Evolutionary conservation across 2,888 invertebrate species (phyloP).

Genomic region (Antheraea yamamai): DNA sequence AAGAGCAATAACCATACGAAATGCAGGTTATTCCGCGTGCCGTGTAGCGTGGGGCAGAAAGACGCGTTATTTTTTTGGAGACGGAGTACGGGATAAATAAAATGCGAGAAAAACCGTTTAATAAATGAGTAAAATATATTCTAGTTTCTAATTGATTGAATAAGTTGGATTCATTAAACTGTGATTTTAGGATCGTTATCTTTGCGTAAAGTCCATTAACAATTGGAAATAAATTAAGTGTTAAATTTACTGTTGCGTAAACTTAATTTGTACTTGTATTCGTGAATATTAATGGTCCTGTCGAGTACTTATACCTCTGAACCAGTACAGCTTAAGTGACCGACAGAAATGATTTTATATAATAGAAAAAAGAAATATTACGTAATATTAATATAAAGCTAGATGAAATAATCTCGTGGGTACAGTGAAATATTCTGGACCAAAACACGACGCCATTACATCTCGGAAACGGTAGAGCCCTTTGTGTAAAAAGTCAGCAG

Average conservation of each 20-base stretch:
- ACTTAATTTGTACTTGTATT: neutral
- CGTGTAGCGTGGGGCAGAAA: too few species aligned
- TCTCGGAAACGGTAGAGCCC: conserved; percentile 7
- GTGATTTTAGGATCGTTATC: neutral
- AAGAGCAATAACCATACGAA: too few species aligned
- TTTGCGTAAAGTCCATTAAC: neutral
- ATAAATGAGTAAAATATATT: neutral
- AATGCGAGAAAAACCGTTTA: too few species aligned
- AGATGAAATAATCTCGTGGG: neutral
- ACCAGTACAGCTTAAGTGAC: neutral
- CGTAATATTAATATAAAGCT: neutral
- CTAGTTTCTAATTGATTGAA: neutral
- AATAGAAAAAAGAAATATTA: neutral
- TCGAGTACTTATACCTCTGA: neutral
- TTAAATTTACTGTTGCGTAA: neutral
- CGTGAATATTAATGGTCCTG: neutral
- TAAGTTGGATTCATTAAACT: neutral
- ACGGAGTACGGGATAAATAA: neutral
- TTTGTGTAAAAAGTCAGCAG: conserved; percentile 13
- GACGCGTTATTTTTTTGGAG: neutral
- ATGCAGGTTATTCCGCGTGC: too few species aligned
- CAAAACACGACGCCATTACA: conserved; percentile 6
- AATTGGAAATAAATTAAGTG: neutral
- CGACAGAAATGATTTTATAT: neutral
- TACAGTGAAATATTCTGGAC: neutral